These are phyloP conservation scores for Myanophis thanlyinensis DNA, from an alignment of 2,113 vertebrate genomes.

Conservation along the genomic window DNA sequence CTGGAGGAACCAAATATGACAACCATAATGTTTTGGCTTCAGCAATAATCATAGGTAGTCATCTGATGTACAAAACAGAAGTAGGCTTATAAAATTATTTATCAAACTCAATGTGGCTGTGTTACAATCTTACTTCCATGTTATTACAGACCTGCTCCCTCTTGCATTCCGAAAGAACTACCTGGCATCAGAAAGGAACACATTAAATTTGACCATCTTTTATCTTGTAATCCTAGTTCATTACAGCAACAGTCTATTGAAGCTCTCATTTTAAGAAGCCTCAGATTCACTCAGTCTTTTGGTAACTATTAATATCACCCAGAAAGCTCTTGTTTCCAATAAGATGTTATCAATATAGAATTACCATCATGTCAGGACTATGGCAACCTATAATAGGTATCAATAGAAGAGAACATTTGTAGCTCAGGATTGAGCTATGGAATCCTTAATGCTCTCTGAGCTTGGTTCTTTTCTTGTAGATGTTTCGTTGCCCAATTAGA, in stretches of 20 bases:
- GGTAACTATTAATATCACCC: background rate
- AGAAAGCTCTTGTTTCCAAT: background rate
- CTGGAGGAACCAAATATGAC: background rate
- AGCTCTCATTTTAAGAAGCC: background rate
- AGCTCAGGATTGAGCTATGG: background rate
- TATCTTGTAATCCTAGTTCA: background rate
- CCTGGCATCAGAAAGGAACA: background rate
- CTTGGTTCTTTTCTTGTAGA: background rate
- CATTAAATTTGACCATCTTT: background rate
- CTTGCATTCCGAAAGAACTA: background rate
- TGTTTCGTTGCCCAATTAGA: background rate
- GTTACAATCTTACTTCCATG: background rate
- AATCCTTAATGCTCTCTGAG: background rate
- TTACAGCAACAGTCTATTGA: background rate
- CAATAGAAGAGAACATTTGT: background rate
- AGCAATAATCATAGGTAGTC: background rate
- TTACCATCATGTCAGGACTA: background rate
- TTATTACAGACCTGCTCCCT: background rate
- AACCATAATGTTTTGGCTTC: background rate
- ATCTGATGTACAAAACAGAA: background rate
- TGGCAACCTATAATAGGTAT: background rate
- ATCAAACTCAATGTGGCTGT: background rate
- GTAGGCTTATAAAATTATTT: background rate
- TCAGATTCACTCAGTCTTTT: background rate
- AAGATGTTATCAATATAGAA: background rate